Evolutionary conservation across 1,140 invertebrate species (phyloP).

Genomic region (Ruditapes philippinarum): DNA sequence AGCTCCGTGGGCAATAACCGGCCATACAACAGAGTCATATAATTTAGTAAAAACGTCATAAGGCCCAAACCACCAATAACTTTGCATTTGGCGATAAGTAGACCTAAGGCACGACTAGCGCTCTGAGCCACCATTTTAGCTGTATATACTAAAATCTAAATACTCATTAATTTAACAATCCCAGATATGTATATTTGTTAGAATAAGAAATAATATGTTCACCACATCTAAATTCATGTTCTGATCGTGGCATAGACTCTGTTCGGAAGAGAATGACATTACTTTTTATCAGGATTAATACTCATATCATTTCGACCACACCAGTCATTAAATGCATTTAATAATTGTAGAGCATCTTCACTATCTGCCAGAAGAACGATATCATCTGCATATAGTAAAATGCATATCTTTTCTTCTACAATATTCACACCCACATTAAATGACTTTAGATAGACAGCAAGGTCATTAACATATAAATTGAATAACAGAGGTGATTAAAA

Average conservation of each 20-base stretch:
- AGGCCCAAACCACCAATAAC: slow-evolving; percentile 3
- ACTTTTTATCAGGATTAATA: slow-evolving; percentile 22
- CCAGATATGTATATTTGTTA: slow-evolving; percentile 22
- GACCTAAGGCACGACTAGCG: slow-evolving; percentile 9
- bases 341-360: not conserved
- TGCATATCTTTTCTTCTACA: slow-evolving; percentile 36
- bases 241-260: not conserved
- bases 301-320: slow-evolving; percentile 12
- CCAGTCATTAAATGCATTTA: not conserved
- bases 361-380: not conserved
- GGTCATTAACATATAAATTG: slow-evolving; percentile 43
- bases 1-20: slow-evolving; percentile 20
- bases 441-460: slow-evolving; percentile 20
- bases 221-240: not conserved
- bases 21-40: slow-evolving; percentile 49
- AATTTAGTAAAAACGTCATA: slow-evolving; percentile 12
- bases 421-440: not conserved
- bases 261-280: not conserved
- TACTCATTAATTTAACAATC: not conserved
- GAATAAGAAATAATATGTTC: not conserved
- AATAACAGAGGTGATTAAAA: slow-evolving; percentile 39
- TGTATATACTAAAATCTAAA: slow-evolving; percentile 32
- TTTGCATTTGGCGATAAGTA: slow-evolving; percentile 9
- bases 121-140: slow-evolving; percentile 27
- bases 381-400: slow-evolving; percentile 53